Conservation (phyloP, 2,797 vertebrate genomes). For the Cyprinella venusta region DNA sequence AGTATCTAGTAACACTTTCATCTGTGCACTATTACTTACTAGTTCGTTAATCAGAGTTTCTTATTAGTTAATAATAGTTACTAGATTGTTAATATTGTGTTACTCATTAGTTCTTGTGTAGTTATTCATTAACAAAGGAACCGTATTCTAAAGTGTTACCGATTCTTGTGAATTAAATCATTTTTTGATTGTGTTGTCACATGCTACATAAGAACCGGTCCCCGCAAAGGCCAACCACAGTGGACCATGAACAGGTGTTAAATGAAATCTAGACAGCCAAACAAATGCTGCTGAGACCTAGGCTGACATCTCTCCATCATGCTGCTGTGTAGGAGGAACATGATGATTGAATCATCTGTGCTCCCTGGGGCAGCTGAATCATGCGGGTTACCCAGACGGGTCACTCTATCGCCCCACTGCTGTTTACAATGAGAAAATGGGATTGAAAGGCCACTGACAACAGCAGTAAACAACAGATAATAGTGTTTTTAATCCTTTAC, state of each 20-base stretch:
- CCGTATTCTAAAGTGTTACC: too few relatives aligned
- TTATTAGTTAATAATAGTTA: too few relatives aligned
- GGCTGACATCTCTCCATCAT: constrained; percentile 74
- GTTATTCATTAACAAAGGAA: too few relatives aligned
- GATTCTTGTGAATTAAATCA: too few relatives aligned
- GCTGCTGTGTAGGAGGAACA: constrained; percentile 35
- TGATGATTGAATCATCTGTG: constrained; percentile 38
- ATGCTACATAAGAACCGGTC: constrained; percentile 6
- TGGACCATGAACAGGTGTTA: constrained; percentile 72
- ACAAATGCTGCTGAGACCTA: constrained; percentile 68
- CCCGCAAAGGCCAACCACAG: constrained; percentile 55
- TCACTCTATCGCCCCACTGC: constrained; percentile 9
- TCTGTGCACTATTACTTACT: too few relatives aligned
- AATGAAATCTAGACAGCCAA: constrained; percentile 68
- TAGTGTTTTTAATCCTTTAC: background rate
- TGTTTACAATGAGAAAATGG: constrained; percentile 38
- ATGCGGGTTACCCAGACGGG: constrained; percentile 37
- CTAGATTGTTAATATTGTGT: too few relatives aligned
- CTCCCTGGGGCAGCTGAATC: constrained; percentile 33
- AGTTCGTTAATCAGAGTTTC: too few relatives aligned
- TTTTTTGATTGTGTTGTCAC: background rate
- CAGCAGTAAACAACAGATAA: constrained; percentile 31
- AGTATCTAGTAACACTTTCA: too few relatives aligned
- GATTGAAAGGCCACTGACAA: constrained; percentile 21
- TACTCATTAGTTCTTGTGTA: too few relatives aligned